Conservation (phyloP, 2,797 vertebrate genomes). For the Lepidocolaptes lacrymiger region DNA sequence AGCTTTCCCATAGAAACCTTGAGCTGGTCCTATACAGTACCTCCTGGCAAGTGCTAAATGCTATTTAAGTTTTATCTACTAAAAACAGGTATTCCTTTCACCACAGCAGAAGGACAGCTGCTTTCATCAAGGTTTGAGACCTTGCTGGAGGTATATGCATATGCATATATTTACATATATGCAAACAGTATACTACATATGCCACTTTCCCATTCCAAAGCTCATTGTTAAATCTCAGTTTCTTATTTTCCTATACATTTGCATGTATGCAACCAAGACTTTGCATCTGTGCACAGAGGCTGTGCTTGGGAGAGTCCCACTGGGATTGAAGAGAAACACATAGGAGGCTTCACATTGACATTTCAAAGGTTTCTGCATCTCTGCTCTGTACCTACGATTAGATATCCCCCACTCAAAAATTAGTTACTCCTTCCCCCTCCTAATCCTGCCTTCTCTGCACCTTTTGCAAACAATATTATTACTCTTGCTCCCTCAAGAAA, state of each 20-base stretch:
- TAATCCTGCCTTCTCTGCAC: neutral
- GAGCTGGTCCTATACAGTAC: neutral
- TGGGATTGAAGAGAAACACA: neutral
- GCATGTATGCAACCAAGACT: neutral
- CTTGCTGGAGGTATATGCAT: neutral
- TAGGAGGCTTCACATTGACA: neutral
- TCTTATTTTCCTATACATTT: neutral
- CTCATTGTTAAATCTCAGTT: neutral
- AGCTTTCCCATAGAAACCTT: neutral
- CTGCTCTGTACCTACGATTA: neutral
- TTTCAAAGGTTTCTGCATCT: constrained; percentile 9
- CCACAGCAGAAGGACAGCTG: neutral
- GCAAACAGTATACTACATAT: neutral
- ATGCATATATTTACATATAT: too few species aligned
- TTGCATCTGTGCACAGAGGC: neutral
- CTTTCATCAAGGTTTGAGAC: neutral
- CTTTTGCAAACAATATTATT: neutral
- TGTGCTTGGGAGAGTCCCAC: neutral
- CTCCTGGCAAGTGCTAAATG: neutral
- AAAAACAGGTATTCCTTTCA: neutral
- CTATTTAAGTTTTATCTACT: neutral
- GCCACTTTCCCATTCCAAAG: neutral
- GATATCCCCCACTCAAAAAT: neutral
- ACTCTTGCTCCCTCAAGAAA: neutral
- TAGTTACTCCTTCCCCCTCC: neutral